Conservation (phyloP, 2,888 invertebrate genomes). For the Caenorhabditis sp. region DNA sequence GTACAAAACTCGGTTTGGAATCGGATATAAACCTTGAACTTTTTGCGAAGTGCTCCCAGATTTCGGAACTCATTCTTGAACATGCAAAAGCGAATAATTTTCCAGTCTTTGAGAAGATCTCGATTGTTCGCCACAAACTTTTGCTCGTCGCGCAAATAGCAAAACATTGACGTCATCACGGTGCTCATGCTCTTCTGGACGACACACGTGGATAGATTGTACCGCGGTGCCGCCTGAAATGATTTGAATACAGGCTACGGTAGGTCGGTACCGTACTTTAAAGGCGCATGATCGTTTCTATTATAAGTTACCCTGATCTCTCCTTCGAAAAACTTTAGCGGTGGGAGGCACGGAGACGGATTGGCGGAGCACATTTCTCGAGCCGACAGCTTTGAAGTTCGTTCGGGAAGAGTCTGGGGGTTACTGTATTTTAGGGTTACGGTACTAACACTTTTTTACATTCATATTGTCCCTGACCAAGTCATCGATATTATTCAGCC, state of each 20-base stretch:
- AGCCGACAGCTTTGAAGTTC: slow-evolving; percentile 26
- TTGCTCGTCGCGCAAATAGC: slow-evolving; percentile 57
- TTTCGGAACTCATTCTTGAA: slow-evolving; percentile 49
- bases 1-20: too few species aligned
- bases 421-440: neutral
- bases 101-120: slow-evolving; percentile 57
- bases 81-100: slow-evolving; percentile 49
- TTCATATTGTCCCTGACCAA: slow-evolving; percentile 30
- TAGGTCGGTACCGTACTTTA: too few species aligned
- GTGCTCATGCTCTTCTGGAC: slow-evolving; percentile 70
- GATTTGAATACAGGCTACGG: too few species aligned
- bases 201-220: slow-evolving; percentile 63
- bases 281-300: too few species aligned
- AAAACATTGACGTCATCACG: slow-evolving; percentile 64
- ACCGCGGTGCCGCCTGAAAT: slow-evolving; percentile 47
- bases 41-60: slow-evolving; percentile 31
- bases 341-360: slow-evolving; percentile 31
- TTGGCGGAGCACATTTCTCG: slow-evolving; percentile 21
- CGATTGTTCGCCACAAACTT: slow-evolving; percentile 56
- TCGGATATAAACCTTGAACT: slow-evolving; percentile 25
- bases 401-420: slow-evolving; percentile 29
- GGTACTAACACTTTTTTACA: slow-evolving; percentile 8
- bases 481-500: slow-evolving; percentile 42
- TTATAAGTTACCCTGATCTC: slow-evolving; percentile 31
- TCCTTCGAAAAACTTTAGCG: slow-evolving; percentile 34